phyloP scores from a whole-genome alignment of 1,140 invertebrate genomes.

The Drosophila watanabei region DNA sequence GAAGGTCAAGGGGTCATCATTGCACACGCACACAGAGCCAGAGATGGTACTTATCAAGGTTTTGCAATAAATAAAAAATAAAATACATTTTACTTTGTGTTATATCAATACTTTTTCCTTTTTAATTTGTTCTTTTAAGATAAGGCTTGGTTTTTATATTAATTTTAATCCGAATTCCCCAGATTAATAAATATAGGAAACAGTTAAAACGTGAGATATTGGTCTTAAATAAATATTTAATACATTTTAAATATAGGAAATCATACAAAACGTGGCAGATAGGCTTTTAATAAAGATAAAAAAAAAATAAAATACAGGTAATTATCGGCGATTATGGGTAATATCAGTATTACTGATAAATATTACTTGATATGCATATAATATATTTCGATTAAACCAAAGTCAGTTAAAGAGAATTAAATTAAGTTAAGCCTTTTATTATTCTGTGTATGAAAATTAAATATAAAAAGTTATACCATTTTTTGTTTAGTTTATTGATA shows the following conservation, averaged over 20 bases:
- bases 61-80: no score
- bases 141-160: not conserved
- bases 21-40: slow-evolving; percentile 6
- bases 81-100: not conserved
- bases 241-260: not conserved
- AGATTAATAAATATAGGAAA: not conserved
- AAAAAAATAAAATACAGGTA: not conserved
- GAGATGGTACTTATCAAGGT: not conserved
- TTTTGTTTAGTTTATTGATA: not conserved
- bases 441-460: not conserved
- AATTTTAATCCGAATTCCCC: not conserved
- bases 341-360: not conserved
- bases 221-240: not conserved
- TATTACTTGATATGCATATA: no score
- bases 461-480: not conserved
- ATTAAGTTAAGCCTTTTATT: not conserved
- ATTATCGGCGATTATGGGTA: no score
- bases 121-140: not conserved
- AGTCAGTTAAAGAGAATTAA: not conserved
- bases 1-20: slow-evolving; percentile 26
- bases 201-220: slow-evolving; percentile 5
- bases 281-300: not conserved
- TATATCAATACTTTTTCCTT: not conserved
- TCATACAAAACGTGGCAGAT: not conserved
- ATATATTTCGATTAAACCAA: not conserved